A percentile compares a stretch with the other conserved stretches of the same genome.
Conservation (phyloP, 2,888 invertebrate genomes). For the Pemphredon lugubris region DNA sequence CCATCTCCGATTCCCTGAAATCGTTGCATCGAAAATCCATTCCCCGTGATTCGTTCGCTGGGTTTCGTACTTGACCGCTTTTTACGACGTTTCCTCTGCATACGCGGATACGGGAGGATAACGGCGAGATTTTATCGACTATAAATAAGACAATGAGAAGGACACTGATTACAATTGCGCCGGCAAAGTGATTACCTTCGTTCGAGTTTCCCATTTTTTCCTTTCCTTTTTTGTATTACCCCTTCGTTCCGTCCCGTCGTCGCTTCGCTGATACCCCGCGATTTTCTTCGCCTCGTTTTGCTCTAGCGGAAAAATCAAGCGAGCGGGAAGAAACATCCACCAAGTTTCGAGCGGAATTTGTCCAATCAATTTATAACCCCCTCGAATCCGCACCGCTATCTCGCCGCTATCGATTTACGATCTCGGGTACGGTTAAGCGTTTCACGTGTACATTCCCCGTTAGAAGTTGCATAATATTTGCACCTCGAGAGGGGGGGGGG, state of each 20-base stretch:
- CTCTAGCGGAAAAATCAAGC: not conserved
- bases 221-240: not conserved
- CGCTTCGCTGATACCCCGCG: not conserved
- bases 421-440: slow-evolving; percentile 10
- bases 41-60: not conserved
- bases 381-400: not conserved
- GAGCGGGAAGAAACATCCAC: slow-evolving; percentile 15
- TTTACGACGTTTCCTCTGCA: slow-evolving; percentile 41
- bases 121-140: slow-evolving; percentile 9
- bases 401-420: slow-evolving; percentile 19
- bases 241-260: slow-evolving; percentile 1
- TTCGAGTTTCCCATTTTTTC: too few relatives aligned
- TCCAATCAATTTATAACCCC: not conserved
- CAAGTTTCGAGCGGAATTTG: not conserved
- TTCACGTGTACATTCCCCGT: slow-evolving; percentile 6
- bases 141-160: slow-evolving; percentile 36
- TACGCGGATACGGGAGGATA: slow-evolving; percentile 11
- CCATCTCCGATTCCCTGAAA: not conserved
- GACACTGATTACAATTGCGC: slow-evolving; percentile 35
- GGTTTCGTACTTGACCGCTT: not conserved
- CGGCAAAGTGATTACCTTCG: slow-evolving; percentile 18
- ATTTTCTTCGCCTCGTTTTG: not conserved
- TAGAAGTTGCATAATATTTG: slow-evolving; percentile 10
- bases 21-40: not conserved
- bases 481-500: not conserved